Base-by-base conservation (phyloP, 2,888 invertebrate species). In the Caenorhabditis zanzibari region DNA sequence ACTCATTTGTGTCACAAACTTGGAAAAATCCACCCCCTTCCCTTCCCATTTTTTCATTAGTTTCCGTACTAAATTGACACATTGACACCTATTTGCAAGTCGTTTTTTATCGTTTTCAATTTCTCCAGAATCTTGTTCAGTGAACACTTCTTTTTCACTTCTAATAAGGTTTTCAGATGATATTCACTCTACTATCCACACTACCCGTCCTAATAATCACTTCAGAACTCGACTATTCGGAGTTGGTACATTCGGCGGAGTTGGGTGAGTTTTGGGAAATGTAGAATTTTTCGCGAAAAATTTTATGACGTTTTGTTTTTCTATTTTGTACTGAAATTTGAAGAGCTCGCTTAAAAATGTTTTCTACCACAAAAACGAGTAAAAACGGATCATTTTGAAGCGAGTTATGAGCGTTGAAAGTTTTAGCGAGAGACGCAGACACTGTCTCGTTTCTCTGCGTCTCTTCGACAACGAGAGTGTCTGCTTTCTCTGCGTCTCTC, bases 181-280 rank as follows among this genome's bases (percentile, higher is more conserved):
- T 82, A 68, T 82, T 82, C 69, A 82, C 82, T 7, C 41, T 82
- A 14, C 52, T 82, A 44, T 82, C 82, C n/a, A 82, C 82, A 16
- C 28, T 82, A 24, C 82, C 82, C 44, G 82, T 74, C 3, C 79
- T 82, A 28, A 82, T 82, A 35, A 82, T 82, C 74, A 82, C 77
- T 2, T 74, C 82, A 49, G 82, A 82, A 49, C 44, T 82, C 12
- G 82, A 82, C 35, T 82, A 79, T 54, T 49, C 77, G 22, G 82
- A 82, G 28, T 41, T 82, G 22, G 64, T 77, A 2, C 64, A 73
- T 22, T 73, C 77, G 6, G 75, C 74, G 2, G 82, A 77, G 14
- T 16, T 68, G 6, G 74, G 82, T 73, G 35, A 72, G 66, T 49
- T 16, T 26, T 44, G 47, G n/a, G n/a, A 63, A 7, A 35, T 5